Percentiles rank a stretch among this genome's conserved stretches.
Conservation (phyloP, 2,113 vertebrate genomes). For the Phyllostomus discolor region DNA sequence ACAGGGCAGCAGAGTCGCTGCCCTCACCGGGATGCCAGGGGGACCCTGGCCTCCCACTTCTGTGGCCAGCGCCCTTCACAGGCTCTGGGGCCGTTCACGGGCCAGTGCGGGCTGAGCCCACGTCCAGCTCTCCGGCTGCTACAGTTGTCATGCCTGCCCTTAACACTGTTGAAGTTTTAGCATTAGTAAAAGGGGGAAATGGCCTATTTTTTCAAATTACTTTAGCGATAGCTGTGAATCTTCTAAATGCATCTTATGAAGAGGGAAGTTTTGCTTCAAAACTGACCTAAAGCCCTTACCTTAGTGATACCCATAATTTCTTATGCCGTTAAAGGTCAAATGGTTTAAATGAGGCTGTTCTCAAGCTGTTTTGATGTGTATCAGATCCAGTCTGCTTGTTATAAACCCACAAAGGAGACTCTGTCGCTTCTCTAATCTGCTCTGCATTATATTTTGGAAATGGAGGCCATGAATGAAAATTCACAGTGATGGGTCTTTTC, state of each 20-base stretch:
- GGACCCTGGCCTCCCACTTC: neutral
- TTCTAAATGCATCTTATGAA: neutral
- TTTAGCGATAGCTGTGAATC: neutral
- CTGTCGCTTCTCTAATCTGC: neutral
- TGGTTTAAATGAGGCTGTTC: neutral
- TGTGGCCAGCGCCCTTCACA: too few relatives aligned
- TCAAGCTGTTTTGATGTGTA: neutral
- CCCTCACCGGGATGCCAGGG: neutral
- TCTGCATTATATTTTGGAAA: slow-evolving; percentile 33
- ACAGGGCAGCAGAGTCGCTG: fast-evolving
- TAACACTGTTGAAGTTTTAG: neutral
- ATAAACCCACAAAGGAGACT: neutral
- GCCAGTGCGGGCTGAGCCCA: neutral
- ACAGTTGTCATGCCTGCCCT: neutral
- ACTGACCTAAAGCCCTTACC: neutral
- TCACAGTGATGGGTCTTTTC: neutral
- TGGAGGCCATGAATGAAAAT: neutral
- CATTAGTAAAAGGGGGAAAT: neutral
- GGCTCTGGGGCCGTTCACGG: neutral
- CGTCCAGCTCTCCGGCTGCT: neutral
- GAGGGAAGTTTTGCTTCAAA: neutral
- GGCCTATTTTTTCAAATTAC: slow-evolving; percentile 5
- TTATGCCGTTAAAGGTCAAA: slow-evolving; percentile 20
- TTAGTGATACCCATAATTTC: slow-evolving; percentile 16
- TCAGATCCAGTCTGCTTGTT: neutral